Percentiles rank a stretch among this genome's conserved stretches.
phyloP scores from a whole-genome alignment of 2,113 vertebrate species.

The Melierax canorus region DNA sequence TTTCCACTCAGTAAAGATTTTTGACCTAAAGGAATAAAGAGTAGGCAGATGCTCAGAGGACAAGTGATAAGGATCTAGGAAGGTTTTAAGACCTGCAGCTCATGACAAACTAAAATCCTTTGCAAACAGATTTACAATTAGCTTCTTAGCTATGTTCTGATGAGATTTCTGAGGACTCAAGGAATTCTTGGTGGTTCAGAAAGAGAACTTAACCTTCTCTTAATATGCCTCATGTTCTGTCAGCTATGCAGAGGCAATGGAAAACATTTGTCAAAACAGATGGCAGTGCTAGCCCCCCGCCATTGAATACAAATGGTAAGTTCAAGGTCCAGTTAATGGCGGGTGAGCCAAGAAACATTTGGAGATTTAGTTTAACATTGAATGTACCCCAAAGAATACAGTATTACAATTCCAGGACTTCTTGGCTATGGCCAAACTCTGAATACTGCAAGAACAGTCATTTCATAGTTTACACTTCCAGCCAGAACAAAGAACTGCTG shows the following conservation, averaged over 20 bases:
- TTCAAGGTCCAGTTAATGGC: constrained; percentile 21
- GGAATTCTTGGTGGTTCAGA: neutral
- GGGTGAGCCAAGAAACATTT: constrained; percentile 7
- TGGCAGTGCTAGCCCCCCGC: neutral
- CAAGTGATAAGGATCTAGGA: neutral
- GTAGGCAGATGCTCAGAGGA: neutral
- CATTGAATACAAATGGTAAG: neutral
- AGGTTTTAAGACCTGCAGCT: neutral
- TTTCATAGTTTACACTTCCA: neutral
- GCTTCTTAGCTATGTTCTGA: neutral
- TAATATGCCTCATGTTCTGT: neutral
- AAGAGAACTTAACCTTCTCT: neutral
- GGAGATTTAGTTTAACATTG: neutral
- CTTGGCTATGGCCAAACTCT: neutral
- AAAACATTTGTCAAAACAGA: constrained; percentile 51
- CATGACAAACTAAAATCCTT: neutral
- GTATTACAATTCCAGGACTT: neutral
- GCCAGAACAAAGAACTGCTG: neutral
- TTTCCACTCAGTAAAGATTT: neutral
- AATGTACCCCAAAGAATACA: constrained; percentile 39
- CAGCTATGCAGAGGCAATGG: constrained; percentile 9
- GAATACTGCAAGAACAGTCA: neutral
- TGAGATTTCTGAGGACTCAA: neutral
- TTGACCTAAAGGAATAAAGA: neutral
- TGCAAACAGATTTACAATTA: neutral